These are phyloP conservation scores for Coregonus sp. DNA, from an alignment of 2,797 vertebrate genomes.

Conservation along the genomic window DNA sequence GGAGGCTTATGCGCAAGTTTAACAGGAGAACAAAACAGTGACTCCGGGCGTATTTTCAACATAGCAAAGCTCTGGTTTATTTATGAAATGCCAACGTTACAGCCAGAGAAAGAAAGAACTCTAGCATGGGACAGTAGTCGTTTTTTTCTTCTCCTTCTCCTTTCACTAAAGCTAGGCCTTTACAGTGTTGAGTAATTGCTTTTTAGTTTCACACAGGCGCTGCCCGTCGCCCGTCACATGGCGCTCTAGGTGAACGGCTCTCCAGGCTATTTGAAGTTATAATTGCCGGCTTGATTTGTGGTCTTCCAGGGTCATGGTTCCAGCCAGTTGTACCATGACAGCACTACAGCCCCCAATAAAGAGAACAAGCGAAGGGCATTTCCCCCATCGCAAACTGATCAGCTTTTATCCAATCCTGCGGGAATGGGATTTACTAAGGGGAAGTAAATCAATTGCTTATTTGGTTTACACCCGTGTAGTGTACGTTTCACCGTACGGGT, in stretches of 20 bases:
- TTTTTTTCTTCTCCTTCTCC: slow-evolving; percentile 14
- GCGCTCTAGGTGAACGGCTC: slow-evolving; percentile 20
- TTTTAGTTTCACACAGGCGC: slow-evolving; percentile 15
- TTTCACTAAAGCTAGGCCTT: slow-evolving; percentile 17
- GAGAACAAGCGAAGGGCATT: slow-evolving; percentile 45
- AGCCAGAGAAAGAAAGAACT: neutral
- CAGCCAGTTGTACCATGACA: slow-evolving; percentile 29
- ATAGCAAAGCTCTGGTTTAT: slow-evolving; percentile 45
- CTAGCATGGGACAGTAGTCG: slow-evolving; percentile 21
- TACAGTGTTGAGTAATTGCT: slow-evolving; percentile 32
- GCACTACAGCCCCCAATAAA: slow-evolving; percentile 44
- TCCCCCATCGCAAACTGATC: slow-evolving; percentile 48
- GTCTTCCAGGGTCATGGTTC: slow-evolving; percentile 42
- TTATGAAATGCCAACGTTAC: slow-evolving; percentile 43
- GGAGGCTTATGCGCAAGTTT: slow-evolving; percentile 65
- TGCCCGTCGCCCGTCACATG: neutral
- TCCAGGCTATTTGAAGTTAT: slow-evolving; percentile 38
- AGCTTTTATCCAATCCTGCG: slow-evolving; percentile 22
- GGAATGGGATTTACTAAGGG: slow-evolving; percentile 41
- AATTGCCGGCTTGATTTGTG: slow-evolving; percentile 71
- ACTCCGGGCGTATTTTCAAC: slow-evolving; percentile 52
- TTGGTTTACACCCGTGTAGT: slow-evolving; percentile 50
- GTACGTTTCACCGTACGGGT: slow-evolving; percentile 11
- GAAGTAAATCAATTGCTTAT: slow-evolving; percentile 64
- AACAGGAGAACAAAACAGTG: slow-evolving; percentile 42